A percentile compares a stretch with the other conserved stretches of the same genome.
Evolutionary conservation across 2,797 vertebrate genomes (phyloP).

Genomic region (Dryobates pubescens): DNA sequence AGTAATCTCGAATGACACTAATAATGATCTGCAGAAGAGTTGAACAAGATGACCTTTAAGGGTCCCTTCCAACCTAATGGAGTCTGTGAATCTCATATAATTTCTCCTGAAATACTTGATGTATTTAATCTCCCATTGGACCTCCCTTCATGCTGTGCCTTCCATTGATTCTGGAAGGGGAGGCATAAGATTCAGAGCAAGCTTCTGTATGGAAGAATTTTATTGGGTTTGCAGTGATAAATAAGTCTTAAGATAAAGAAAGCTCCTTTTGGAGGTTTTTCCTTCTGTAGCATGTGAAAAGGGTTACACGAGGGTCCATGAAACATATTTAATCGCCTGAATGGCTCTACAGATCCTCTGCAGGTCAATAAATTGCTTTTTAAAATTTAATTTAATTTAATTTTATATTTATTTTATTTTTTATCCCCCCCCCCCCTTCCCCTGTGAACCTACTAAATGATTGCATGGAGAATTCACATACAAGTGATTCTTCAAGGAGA

Average conservation of each 20-base stretch:
- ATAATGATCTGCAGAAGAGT: too few relatives aligned
- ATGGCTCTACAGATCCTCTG: background rate
- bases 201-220: background rate
- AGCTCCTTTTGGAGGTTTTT: background rate
- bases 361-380: background rate
- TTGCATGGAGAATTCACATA: background rate
- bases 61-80: too few relatives aligned
- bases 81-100: background rate
- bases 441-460: background rate
- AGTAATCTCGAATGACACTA: too few relatives aligned
- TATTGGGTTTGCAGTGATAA: background rate
- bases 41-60: too few relatives aligned
- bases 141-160: background rate
- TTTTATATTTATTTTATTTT: too few relatives aligned
- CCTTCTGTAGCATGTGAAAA: background rate
- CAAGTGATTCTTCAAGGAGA: background rate
- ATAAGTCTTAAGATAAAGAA: background rate
- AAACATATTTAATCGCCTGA: background rate
- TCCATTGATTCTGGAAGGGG: background rate
- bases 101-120: background rate
- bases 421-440: background rate
- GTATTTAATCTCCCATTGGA: background rate
- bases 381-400: background rate
- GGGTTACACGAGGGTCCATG: background rate
- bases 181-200: background rate